Base-by-base conservation (phyloP, 2,113 vertebrate genomes). In the Neofelis nebulosa region DNA sequence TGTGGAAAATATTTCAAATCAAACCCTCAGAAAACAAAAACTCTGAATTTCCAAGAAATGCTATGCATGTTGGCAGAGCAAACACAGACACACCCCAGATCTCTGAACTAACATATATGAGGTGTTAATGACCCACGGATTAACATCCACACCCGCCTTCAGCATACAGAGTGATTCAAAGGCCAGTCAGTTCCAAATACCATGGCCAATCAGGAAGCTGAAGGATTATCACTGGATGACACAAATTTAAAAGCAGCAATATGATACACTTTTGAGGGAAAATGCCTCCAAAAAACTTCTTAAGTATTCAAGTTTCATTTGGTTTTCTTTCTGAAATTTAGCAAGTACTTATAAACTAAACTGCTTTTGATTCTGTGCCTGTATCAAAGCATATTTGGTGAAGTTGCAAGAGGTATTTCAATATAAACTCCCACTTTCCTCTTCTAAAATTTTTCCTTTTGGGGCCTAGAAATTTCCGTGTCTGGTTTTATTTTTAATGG, bases 1-100 rank as follows among this genome's bases (percentile, higher is more conserved):
- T 29, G n/a, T 92, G 95, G 85, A 93, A 98, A 95, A 96, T 74
- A 79, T 96, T 98, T 98, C 41, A 90, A 94, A 83, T 83, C 76
- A 96, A 98, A 63, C 7, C 50, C 31, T 45, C 36, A 92, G 83
- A 90, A 98, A 97, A 52, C 41, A 97, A 98, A 98, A 98, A 1
- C 41, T 88, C 38, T 79, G 0, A 1, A 89, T 96, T 98, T 98
- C 92, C 66, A 97, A 97, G 87, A 97, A 97, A 91, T 74, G 29
- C 3, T 89, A 31, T 78, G 33, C 87, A 95, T n/a, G 57, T 92
- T 85, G 94, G 94, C 95, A 97, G 89, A 65, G 87, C 85, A 94
- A 95, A 84, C 4, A 19, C 0, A 76, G 91, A 74, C 38, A 81
- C 63, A 63, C 73, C 88, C 88, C n/a, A 57, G 52, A 85, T 93